phyloP scores from a whole-genome alignment of 2,797 vertebrate species.

The Chelon auratus region DNA sequence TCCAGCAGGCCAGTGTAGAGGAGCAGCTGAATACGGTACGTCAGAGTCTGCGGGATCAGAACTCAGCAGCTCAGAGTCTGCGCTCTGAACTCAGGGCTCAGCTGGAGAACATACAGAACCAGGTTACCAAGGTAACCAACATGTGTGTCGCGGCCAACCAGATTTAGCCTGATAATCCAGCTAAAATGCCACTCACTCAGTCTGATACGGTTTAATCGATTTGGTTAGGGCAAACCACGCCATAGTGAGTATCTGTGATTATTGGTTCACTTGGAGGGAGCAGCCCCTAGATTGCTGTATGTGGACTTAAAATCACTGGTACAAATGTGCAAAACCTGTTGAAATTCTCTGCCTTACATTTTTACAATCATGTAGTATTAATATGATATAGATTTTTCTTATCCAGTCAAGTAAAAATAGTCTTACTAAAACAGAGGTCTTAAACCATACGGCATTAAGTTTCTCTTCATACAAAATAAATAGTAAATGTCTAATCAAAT shows the following conservation, averaged over 20 bases:
- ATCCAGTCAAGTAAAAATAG: background rate
- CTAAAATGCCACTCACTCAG: background rate
- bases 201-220: background rate
- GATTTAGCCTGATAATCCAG: background rate
- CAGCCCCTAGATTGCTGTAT: too few species aligned
- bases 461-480: too few species aligned
- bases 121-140: conserved; percentile 43
- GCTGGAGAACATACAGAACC: conserved; percentile 51
- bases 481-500: background rate
- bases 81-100: conserved; percentile 47
- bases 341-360: too few species aligned
- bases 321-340: too few species aligned
- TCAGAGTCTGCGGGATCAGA: conserved; percentile 55
- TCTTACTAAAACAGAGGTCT: background rate
- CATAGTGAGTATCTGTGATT: too few species aligned
- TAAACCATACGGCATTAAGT: background rate
- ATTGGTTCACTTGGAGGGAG: too few species aligned
- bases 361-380: too few species aligned
- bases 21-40: conserved; percentile 61
- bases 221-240: too few species aligned
- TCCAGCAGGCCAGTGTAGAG: conserved; percentile 58
- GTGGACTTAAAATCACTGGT: too few species aligned
- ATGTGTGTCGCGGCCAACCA: background rate
- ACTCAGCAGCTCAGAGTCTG: conserved; percentile 29
- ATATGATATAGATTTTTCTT: too few species aligned